Percentiles rank a stretch among this genome's conserved stretches.
These are phyloP conservation scores for Hirtodrosophila alboralis DNA, from an alignment of 2,888 invertebrate genomes.

Conservation along the genomic window DNA sequence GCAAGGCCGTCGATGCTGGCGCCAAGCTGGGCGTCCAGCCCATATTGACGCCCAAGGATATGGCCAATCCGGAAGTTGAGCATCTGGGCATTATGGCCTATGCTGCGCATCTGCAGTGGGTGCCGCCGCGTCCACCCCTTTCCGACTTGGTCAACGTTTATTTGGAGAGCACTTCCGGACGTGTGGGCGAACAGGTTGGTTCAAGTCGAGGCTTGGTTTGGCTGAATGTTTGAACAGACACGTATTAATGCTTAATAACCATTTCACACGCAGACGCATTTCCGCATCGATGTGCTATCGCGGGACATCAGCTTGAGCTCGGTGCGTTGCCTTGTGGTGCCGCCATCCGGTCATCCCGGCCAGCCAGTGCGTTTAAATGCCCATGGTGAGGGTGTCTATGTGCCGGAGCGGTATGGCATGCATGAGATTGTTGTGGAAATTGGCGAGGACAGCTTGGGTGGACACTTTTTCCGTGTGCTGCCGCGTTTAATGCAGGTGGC, in stretches of 20 bases:
- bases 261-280: slow-evolving; percentile 87
- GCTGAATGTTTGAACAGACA: no score
- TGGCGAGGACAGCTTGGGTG: slow-evolving; percentile 86
- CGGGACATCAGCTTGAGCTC: slow-evolving; percentile 89
- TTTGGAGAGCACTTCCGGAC: slow-evolving; percentile 92
- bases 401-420: slow-evolving; percentile 96
- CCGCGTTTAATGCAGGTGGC: slow-evolving; percentile 94
- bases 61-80: slow-evolving; percentile 97
- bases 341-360: slow-evolving; percentile 88
- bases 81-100: slow-evolving; percentile 99
- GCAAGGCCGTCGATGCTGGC: slow-evolving; percentile 90
- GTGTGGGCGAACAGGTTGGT: slow-evolving; percentile 93
- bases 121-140: slow-evolving; percentile 92
- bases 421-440: slow-evolving; percentile 91
- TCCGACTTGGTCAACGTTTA: slow-evolving; percentile 92
- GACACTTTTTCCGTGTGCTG: slow-evolving; percentile 93
- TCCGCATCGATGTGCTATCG: slow-evolving; percentile 90
- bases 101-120: slow-evolving; percentile 95
- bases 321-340: slow-evolving; percentile 90
- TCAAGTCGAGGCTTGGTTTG: no score
- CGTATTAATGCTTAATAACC: slow-evolving; percentile 57
- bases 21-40: slow-evolving; percentile 92
- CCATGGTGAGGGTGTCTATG: slow-evolving; percentile 92
- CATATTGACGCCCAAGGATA: slow-evolving; percentile 95
- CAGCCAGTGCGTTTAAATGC: slow-evolving; percentile 87